Evolutionary conservation across 2,113 vertebrate species (phyloP).

Genomic region (Rhabdomys dilectus): DNA sequence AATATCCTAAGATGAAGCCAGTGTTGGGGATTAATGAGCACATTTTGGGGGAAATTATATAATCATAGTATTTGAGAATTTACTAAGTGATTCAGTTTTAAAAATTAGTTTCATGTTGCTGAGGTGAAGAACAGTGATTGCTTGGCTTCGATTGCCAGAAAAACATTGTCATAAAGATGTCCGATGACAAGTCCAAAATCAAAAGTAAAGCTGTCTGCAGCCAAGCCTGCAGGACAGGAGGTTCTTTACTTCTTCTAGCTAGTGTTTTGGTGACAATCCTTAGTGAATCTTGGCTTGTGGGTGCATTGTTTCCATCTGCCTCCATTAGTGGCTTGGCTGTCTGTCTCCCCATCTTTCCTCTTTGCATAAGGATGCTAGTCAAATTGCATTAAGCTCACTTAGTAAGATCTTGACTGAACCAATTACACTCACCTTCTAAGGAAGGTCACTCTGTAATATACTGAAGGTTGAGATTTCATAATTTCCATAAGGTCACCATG

Average conservation of each 20-base stretch:
- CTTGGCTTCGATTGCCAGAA: background rate
- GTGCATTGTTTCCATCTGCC: background rate
- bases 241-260: background rate
- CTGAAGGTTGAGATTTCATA: background rate
- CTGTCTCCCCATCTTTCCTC: background rate
- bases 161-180: background rate
- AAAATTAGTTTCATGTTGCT: background rate
- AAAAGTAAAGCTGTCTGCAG: background rate
- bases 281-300: background rate
- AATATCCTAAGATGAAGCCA: background rate
- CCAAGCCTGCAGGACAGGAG: background rate
- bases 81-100: background rate
- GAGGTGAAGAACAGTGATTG: background rate
- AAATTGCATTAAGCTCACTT: background rate
- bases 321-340: background rate
- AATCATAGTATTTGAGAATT: constrained; percentile 1
- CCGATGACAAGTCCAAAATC: background rate
- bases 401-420: background rate
- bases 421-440: background rate
- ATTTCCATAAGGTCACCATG: background rate
- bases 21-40: background rate
- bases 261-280: background rate
- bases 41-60: background rate
- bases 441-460: background rate
- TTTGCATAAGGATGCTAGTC: background rate